Evolutionary conservation across 1,140 invertebrate genomes (phyloP).

Genomic region (Drosophila parvula): DNA sequence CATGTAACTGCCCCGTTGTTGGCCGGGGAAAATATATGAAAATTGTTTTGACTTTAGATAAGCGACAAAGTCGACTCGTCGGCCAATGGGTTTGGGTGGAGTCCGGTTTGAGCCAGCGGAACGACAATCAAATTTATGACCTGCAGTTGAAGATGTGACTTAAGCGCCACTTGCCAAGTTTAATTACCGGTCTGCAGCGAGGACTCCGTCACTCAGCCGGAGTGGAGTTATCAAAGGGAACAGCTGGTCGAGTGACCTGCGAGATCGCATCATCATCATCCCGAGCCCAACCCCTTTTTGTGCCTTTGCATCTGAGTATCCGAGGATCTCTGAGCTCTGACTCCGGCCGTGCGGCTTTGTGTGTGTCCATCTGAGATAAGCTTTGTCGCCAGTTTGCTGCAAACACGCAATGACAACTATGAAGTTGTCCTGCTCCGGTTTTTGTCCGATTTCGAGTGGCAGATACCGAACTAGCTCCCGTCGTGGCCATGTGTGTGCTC

Average conservation of each 20-base stretch:
- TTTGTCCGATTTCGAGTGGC: slow-evolving; percentile 51
- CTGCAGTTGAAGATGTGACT: slow-evolving; percentile 70
- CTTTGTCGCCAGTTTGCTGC: slow-evolving; percentile 71
- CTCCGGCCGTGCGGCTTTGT: slow-evolving; percentile 61
- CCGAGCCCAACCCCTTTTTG: slow-evolving; percentile 36
- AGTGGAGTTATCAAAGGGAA: slow-evolving; percentile 17
- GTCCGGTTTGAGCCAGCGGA: slow-evolving; percentile 40
- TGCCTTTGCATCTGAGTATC: slow-evolving; percentile 16
- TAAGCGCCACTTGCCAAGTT: slow-evolving; percentile 71
- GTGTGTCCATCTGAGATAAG: slow-evolving; percentile 77
- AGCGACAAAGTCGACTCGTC: slow-evolving; percentile 61
- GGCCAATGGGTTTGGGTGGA: slow-evolving; percentile 26
- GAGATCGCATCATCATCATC: slow-evolving; percentile 45
- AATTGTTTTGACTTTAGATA: slow-evolving; percentile 84
- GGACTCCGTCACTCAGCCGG: not conserved
- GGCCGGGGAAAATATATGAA: slow-evolving; percentile 75
- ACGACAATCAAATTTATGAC: slow-evolving; percentile 78
- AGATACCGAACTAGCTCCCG: slow-evolving; percentile 14
- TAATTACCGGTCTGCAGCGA: slow-evolving; percentile 59
- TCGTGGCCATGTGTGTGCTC: slow-evolving; percentile 7
- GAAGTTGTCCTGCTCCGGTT: slow-evolving; percentile 50
- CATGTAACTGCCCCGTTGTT: slow-evolving; percentile 36
- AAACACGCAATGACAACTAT: slow-evolving; percentile 79
- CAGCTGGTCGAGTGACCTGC: slow-evolving; percentile 68
- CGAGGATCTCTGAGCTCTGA: slow-evolving; percentile 22